Percentiles rank a stretch among this genome's conserved stretches.
Conservation (phyloP, 1,140 invertebrate species). For the Papilio polytes region DNA sequence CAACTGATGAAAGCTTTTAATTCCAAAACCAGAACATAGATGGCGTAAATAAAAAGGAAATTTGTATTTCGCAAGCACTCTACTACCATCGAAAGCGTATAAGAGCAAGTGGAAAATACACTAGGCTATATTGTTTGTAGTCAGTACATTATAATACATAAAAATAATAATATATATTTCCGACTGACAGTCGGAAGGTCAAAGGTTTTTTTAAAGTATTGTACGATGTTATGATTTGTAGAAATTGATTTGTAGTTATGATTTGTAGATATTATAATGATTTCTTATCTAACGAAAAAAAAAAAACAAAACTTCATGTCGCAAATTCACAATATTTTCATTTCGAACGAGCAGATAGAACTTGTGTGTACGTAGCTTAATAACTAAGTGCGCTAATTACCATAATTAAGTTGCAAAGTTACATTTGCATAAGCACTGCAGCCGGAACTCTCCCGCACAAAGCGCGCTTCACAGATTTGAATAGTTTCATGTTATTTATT, state of each 20-base stretch:
- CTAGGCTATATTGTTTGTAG: too few relatives aligned
- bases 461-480: neutral
- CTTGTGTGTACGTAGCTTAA: neutral
- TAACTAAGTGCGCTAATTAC: constrained; percentile 26
- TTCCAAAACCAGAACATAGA: neutral
- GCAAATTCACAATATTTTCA: neutral
- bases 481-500: constrained; percentile 18
- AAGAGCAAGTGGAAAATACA: too few relatives aligned
- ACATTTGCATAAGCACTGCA: constrained; percentile 25
- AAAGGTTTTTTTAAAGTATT: too few relatives aligned
- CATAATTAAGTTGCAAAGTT: constrained; percentile 26
- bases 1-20: neutral
- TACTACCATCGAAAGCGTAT: too few relatives aligned
- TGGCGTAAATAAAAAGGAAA: neutral
- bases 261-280: too few relatives aligned
- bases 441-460: neutral
- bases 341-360: neutral
- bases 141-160: too few relatives aligned
- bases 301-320: neutral
- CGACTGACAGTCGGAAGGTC: too few relatives aligned
- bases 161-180: too few relatives aligned
- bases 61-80: too few relatives aligned
- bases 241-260: too few relatives aligned
- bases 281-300: neutral
- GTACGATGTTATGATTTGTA: too few relatives aligned